Evolutionary conservation across 2,797 vertebrate species (phyloP), one percentile per base, ranked within the genome.

Genomic region (Tenualosa ilisha): DNA sequence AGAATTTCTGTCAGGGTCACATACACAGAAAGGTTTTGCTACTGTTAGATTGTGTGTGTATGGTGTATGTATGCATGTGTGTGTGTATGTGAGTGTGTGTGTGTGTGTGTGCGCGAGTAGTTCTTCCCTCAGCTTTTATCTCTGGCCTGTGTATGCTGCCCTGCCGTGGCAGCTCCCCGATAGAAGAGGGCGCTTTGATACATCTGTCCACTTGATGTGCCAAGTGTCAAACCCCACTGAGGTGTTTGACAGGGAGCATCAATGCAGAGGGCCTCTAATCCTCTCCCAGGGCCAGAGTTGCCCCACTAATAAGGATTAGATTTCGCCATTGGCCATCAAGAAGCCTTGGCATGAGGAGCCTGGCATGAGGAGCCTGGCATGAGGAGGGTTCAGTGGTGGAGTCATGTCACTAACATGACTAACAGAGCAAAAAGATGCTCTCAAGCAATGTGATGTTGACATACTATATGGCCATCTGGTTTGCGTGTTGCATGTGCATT

Each of bases 231-330:
- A 82, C 90, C 92, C 90, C 91, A 79, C 89, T 90, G 92, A 92
- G 91, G 91, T 94, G 91, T 89, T 90, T 93, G 94, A 95, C 94
- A 75, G 91, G 95, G 92, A 93, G 94, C 92, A 94, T 95, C 93
- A 95, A 95, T 95, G 95, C 94, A 94, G 89, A 51, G 91, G 90
- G 31, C 56, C 92, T 94, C 93, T 95, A 95, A 95, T 94, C 93
- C 93, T 88, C 93, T 91, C 93, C 89, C 90, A 91, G 93, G 93
- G 92, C 94, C 93, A 91, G 93, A 94, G 94, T 93, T 94, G 91
- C 92, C 89, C 87, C 88, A 89, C 92, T 95, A 95, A 95, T 95
- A 95, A 94, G 93, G 92, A 94, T 94, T 91, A 91, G 90, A 93
- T 94, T 95, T 93, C 93, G 93, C 91, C 90, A 85, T 88, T 92